A percentile compares a stretch with the other conserved stretches of the same genome.
These are phyloP conservation scores for Acrobeloides nanus DNA, from an alignment of 2,888 invertebrate species.

Conservation along the genomic window DNA sequence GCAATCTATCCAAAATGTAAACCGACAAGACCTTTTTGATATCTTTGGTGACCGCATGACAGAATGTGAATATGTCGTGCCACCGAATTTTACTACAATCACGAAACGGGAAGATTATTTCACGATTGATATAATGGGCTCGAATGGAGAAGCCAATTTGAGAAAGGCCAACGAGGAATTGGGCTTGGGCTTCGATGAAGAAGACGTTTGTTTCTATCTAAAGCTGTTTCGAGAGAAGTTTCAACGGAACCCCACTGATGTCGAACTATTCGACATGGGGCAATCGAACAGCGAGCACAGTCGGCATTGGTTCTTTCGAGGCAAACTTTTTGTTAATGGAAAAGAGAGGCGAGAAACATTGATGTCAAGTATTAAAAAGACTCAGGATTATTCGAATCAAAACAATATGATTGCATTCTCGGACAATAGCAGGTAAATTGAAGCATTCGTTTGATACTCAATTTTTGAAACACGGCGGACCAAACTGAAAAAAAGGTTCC, in stretches of 20 bases:
- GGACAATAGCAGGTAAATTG: constrained; percentile 79
- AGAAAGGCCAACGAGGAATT: constrained; percentile 68
- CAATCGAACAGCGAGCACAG: constrained; percentile 81
- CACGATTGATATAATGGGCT: constrained; percentile 72
- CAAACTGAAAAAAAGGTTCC: too few species aligned
- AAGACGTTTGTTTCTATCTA: constrained; percentile 36
- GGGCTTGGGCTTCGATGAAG: constrained; percentile 40
- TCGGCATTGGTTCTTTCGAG: constrained; percentile 94
- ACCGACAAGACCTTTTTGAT: constrained; percentile 6
- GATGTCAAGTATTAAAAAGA: constrained; percentile 83
- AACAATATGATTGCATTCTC: constrained; percentile 95
- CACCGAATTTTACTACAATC: constrained; percentile 60
- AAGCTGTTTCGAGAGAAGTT: constrained; percentile 34
- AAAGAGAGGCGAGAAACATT: constrained; percentile 66
- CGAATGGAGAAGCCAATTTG: constrained; percentile 71
- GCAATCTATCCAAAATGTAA: neutral
- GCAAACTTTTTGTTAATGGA: constrained; percentile 72
- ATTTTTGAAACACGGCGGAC: too few species aligned
- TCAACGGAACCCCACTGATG: constrained; percentile 76
- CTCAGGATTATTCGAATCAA: constrained; percentile 73
- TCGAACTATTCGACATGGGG: constrained; percentile 93
- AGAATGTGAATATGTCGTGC: constrained; percentile 77
- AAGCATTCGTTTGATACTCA: neutral
- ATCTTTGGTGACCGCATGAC: constrained; percentile 61
- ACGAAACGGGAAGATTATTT: constrained; percentile 67